Conservation (phyloP, 2,113 vertebrate species). For the Mustela nigripes region DNA sequence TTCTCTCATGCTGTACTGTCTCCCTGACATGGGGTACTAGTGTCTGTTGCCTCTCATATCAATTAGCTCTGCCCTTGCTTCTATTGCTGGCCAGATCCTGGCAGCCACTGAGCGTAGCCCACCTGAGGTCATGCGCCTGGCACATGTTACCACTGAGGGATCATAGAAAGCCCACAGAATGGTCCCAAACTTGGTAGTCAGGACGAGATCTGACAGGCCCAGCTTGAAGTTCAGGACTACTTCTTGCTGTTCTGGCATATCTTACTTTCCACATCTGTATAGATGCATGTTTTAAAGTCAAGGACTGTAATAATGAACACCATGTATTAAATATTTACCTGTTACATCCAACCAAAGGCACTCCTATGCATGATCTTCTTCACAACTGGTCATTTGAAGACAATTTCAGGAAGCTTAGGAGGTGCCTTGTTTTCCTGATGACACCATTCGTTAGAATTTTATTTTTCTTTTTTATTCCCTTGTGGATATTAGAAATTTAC, state of each 20-base stretch:
- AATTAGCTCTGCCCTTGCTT: not conserved
- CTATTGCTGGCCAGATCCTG: not conserved
- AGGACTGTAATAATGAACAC: not conserved
- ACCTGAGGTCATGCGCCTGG: not conserved
- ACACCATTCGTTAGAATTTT: constrained; percentile 27
- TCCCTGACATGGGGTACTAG: not conserved
- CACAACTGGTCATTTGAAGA: not conserved
- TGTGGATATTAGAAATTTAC: not conserved
- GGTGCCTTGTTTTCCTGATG: not conserved
- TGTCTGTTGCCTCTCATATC: not conserved
- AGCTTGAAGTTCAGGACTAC: not conserved
- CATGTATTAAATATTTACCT: constrained; percentile 10
- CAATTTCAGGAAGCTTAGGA: not conserved
- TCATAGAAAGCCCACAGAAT: not conserved
- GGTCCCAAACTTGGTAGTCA: not conserved
- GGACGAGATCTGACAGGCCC: not conserved
- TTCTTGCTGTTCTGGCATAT: not conserved
- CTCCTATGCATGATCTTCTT: not conserved
- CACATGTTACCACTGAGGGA: not conserved
- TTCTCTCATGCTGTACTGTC: not conserved
- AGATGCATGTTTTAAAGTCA: not conserved
- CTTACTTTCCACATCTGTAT: not conserved
- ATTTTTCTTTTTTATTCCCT: not conserved
- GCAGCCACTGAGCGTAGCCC: not conserved
- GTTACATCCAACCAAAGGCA: constrained; percentile 7